Evolutionary conservation across 2,113 vertebrate genomes (phyloP).

Genomic region (Malaclemys terrapin): DNA sequence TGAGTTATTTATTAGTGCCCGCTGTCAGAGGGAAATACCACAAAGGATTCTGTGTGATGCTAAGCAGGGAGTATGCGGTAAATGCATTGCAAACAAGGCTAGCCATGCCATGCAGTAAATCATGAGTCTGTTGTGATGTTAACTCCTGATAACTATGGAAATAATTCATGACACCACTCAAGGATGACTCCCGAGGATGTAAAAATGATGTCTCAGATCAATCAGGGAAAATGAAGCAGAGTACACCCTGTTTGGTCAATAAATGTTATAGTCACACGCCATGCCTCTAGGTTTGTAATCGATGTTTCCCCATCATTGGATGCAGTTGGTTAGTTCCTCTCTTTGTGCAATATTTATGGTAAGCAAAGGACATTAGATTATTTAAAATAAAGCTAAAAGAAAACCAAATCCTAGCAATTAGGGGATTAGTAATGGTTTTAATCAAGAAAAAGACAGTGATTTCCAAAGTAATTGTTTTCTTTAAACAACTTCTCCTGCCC

Average conservation of each 20-base stretch:
- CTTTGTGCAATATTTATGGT: not conserved
- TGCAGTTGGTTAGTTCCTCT: not conserved
- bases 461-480: slow-evolving; percentile 2
- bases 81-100: not conserved
- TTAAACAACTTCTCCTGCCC: not conserved
- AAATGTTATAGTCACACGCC: not conserved
- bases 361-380: not conserved
- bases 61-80: not conserved
- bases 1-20: not conserved
- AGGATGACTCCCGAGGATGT: not conserved
- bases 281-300: not conserved
- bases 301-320: not conserved
- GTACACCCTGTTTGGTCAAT: not conserved
- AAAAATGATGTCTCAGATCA: not conserved
- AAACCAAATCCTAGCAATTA: not conserved
- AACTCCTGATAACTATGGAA: not conserved
- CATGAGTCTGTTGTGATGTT: not conserved
- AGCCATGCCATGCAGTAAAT: not conserved
- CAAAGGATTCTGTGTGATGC: not conserved
- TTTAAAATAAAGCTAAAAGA: not conserved
- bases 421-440: not conserved
- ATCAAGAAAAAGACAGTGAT: not conserved
- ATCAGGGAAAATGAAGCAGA: not conserved
- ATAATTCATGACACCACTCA: not conserved
- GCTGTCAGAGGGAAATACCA: not conserved